Conservation (phyloP, 2,888 invertebrate genomes). For the Teleiodes luculella region DNA sequence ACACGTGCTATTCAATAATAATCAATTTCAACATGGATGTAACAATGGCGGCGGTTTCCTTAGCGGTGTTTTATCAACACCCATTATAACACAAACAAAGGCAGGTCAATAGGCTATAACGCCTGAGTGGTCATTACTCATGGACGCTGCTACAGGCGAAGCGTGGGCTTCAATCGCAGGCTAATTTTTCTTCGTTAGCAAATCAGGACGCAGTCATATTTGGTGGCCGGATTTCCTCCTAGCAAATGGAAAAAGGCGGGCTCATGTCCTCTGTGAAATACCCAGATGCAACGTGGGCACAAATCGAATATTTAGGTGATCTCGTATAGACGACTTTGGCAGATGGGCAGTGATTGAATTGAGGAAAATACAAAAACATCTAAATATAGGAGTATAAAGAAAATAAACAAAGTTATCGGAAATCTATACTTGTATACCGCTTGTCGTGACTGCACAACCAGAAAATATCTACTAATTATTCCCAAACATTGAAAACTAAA, state of each 20-base stretch:
- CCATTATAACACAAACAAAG: constrained; percentile 19
- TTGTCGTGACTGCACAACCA: no score
- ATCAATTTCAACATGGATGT: neutral
- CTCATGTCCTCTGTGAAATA: constrained; percentile 11
- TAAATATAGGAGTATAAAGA: no score
- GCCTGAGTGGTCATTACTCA: constrained; percentile 25
- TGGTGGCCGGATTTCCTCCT: constrained; percentile 12
- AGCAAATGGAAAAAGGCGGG: constrained; percentile 12
- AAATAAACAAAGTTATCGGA: no score
- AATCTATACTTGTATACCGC: no score
- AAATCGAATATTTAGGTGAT: no score
- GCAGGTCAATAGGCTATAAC: constrained; percentile 28
- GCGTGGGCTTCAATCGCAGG: constrained; percentile 23
- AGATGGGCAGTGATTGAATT: no score
- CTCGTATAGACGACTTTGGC: no score
- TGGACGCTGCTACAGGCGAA: constrained; percentile 5
- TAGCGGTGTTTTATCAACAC: constrained; percentile 28
- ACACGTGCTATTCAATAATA: neutral
- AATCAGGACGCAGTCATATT: constrained; percentile 19
- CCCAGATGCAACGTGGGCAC: neutral
- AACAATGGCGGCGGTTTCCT: constrained; percentile 1
- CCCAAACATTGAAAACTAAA: no score
- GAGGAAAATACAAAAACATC: no score
- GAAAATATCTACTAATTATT: no score
- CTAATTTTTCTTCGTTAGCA: constrained; percentile 26